Evolutionary conservation across 2,888 invertebrate genomes (phyloP), one percentile per base, ranked within the genome.

Genomic region (Chrysolina oricalcia): DNA sequence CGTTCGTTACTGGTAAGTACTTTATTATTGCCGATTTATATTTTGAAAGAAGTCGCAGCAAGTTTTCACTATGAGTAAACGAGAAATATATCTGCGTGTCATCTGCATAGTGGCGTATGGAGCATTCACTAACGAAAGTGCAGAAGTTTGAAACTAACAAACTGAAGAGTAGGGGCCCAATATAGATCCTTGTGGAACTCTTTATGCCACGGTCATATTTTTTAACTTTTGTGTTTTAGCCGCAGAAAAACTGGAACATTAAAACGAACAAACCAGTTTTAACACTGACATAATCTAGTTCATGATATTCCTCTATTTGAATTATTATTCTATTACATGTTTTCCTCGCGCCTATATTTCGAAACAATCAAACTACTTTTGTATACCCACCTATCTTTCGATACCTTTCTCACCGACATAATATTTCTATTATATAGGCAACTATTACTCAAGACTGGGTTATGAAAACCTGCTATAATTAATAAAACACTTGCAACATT

Each of bases 331-430:
- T 21, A 13, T 23, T 23, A 21, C 21, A 21, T 21, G 9, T 53
- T 53, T 53, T 53, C 17, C 53, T 53, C 53, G 21, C 53, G 35
- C 59, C 59, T 23, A 59, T n/a, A 59, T 59, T 59, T 35, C n/a
- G 59, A 59, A 23, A 59, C 59, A 35, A 59, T 35, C 59, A 10
- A 59, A 35, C n/a, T 17, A 27, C 59, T 6, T 59, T 4, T 13
- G 23, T 59, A 59, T 17, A 35, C 27, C 59, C 15, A 59, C 59
- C 23, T 27, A 35, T n/a, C 35, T n/a, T 59, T 27, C 1, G 35
- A 59, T 59, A 50, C 59, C 59, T 59, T 59, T 59, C 59, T 59
- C 59, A 59, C 9, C n/a, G 56, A n/a, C 27, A 59, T 27, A n/a
- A 59, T 27, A n/a, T 59, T 59, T 59, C 59, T n/a, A 59, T 59